Conservation (phyloP, 2,113 vertebrate genomes). For the Nipponia nippon region DNA sequence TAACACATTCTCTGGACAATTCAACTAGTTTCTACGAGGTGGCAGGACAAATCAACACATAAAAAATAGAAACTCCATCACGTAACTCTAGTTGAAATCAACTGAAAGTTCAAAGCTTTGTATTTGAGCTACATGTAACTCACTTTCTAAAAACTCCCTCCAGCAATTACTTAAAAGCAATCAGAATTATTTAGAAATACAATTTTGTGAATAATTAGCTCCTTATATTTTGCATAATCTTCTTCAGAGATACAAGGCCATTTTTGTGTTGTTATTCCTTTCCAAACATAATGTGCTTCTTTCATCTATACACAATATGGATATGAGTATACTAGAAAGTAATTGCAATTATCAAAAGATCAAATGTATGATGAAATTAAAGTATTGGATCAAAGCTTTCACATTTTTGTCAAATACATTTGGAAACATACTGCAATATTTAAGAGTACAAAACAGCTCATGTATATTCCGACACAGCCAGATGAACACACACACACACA, state of each 20-base stretch:
- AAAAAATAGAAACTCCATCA: background rate
- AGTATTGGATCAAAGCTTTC: background rate
- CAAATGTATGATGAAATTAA: background rate
- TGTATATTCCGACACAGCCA: background rate
- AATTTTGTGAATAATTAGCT: background rate
- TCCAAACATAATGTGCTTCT: background rate
- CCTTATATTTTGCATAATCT: background rate
- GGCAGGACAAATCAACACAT: background rate
- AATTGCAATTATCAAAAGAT: background rate
- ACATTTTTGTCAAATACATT: background rate
- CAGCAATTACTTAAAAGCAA: background rate
- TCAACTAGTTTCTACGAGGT: background rate
- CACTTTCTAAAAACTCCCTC: background rate
- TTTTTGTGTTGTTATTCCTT: background rate
- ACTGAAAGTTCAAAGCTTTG: background rate
- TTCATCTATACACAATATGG: slow-evolving; percentile 1
- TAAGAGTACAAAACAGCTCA: background rate
- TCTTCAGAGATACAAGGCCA: background rate
- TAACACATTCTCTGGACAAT: background rate
- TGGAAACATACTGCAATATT: background rate
- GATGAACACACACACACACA: background rate
- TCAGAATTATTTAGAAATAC: background rate
- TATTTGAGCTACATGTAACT: background rate
- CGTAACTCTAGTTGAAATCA: background rate
- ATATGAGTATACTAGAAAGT: background rate